These are phyloP conservation scores for Fissipunctia ypsillon DNA, from an alignment of 2,888 invertebrate species.

Conservation along the genomic window DNA sequence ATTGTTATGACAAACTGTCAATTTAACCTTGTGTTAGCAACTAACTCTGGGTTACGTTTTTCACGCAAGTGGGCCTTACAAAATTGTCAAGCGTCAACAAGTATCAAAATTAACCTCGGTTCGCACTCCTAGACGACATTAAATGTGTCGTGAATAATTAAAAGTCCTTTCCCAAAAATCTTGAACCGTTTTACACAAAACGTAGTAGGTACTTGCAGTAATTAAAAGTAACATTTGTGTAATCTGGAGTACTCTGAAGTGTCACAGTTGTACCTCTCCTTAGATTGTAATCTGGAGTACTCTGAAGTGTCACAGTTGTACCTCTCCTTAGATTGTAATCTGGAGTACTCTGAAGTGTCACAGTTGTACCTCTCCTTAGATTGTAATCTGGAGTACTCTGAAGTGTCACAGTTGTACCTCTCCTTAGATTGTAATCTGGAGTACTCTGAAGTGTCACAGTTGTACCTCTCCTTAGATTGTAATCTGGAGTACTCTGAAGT, in stretches of 20 bases:
- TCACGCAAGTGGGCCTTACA: too few relatives aligned
- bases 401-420: slow-evolving; percentile 40
- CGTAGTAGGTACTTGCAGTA: slow-evolving; percentile 43
- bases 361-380: slow-evolving; percentile 27
- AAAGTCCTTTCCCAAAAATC: slow-evolving; percentile 25
- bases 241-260: slow-evolving; percentile 30
- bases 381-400: slow-evolving; percentile 26
- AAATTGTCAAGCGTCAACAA: not conserved
- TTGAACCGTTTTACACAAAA: slow-evolving; percentile 23
- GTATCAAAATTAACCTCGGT: not conserved
- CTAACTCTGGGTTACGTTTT: too few relatives aligned
- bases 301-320: slow-evolving; percentile 38
- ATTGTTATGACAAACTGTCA: too few relatives aligned
- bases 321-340: slow-evolving; percentile 32
- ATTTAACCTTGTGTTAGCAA: too few relatives aligned
- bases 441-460: too few relatives aligned
- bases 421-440: too few relatives aligned
- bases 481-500: too few relatives aligned
- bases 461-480: too few relatives aligned
- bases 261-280: slow-evolving; percentile 36
- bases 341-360: slow-evolving; percentile 35
- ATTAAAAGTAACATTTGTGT: slow-evolving; percentile 52
- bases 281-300: slow-evolving; percentile 30
- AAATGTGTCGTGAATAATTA: slow-evolving; percentile 30
- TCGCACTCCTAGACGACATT: slow-evolving; percentile 30